Evolutionary conservation across 37 sponge, comb jelly and placozoan genomes (phyloP), one percentile per base, ranked within the genome.

Genomic region (Halisarca cf. caerulea): DNA sequence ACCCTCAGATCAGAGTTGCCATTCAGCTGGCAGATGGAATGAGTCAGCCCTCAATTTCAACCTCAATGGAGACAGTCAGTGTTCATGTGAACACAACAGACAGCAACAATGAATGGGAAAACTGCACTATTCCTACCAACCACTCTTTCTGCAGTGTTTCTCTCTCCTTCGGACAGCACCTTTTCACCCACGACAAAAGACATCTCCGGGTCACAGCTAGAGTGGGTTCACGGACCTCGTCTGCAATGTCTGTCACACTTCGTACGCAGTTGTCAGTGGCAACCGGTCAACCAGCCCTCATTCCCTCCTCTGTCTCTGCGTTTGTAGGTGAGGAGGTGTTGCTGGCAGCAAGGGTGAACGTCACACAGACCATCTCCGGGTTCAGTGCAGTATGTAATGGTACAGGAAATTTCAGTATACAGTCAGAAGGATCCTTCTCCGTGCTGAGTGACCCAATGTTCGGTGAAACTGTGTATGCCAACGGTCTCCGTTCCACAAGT

Each of bases 371-470:
- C 17, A 34, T 68, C 35, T 27, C 33, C 17, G 69, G 69, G 1
- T 68, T 68, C 35, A 34, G 15, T 27, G 69, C 33, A 34, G 35
- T 34, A 2, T 68, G 69, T 68, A 18, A n/a, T 4, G 32, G 32
- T 34, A 68, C 30, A 34, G 69, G 3, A 34, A 0, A 30, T 28
- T 18, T 68, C 35, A 1, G 32, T 17, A 34, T 27, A 34, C 32
- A 6, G 30, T 68, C 69, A 68, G 69, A 68, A 34, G 69, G 69
- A 34, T 68, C 69, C 1, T 68, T 68, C 69, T 68, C 69, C 15
- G 28, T 68, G 14, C 17, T 68, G 69, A 68, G 69, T 68, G 69
- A 28, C 4, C 69, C 30, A 18, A n/a, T 17, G 30, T 17, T 6
- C 15, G 33, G 4, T 68, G 33, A 34, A 34, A 68, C 4, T 8